Evolutionary conservation across 2,113 vertebrate genomes (phyloP), one percentile per base, ranked within the genome.

Genomic region (Urocynchramus pylzowi): DNA sequence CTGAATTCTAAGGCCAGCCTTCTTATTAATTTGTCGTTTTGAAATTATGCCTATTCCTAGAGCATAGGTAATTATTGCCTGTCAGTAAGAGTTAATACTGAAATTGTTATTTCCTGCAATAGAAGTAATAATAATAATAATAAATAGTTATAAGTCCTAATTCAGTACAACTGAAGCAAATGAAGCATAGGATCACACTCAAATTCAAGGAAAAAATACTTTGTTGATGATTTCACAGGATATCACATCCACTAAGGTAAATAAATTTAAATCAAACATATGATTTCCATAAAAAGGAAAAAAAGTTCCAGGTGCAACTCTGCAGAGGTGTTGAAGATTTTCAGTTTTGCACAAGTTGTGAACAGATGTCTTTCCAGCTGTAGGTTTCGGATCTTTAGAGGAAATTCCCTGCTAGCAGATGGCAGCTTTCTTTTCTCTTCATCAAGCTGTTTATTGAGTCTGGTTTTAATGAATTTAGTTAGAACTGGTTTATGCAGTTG

Each of bases 301-400:
- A 87, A 65, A 76, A 31, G 5, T n/a, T 60, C n/a, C 37, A 85
- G 37, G 35, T 90, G 47, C 53, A 75, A 28, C 41, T 76, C 15
- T 80, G 35, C 37, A 59, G 63, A 94, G 47, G 35, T 80, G 39
- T 83, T 83, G 64, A 92, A 85, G 63, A 33, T 35, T 88, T 80
- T 85, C 24, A 3, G 67, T 76, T 93, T 76, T 88, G 63, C 28
- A 30, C 17, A 56, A 95, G 61, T 31, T 5, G 0, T 42, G 47
- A 84, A 65, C 78, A 94, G 82, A 86, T 84, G 54, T 70, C 28
- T 71, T 89, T 97, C 60, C 83, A 95, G 64, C 42, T 92, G 82
- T 33, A 74, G 8, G 6, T 47, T 91, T 93, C 67, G 26, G 45
- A 17, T 39, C 71, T 77, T 61, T 61, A 56, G 37, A 77, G 30